Base-by-base conservation (phyloP, 2,113 vertebrate genomes). In the Elephantulus edwardii region DNA sequence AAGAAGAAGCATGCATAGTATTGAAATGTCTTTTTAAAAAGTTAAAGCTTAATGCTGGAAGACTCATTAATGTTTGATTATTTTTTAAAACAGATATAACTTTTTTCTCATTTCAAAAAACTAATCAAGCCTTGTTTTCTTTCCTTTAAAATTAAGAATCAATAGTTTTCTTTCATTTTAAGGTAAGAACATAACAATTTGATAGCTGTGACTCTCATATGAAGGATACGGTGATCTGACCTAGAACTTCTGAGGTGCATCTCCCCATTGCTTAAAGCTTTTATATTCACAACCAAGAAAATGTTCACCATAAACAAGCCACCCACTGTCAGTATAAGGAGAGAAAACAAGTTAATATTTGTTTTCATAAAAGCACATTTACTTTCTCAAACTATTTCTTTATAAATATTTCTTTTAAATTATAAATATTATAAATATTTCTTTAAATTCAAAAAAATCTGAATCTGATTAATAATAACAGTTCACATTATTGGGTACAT, bases 51-150 rank as follows among this genome's bases (percentile, higher is more conserved):
- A 77, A 76, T 54, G 58, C 35, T 68, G 87, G 83, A 7, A 16
- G 28, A 58, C 42, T 90, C 1, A n/a, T 88, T 20, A 88, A 83
- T 60, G 86, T 75, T 94, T 93, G 17, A 93, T 94, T 88, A 80
- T 86, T 91, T 58, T 30, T 42, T 88, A 62, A 62, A 83, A 28
- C 3, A 75, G n/a, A n/a, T 28, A 7, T 33, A 30, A 42, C 82
- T 28, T 13, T 68, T 84, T 91, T 62, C 52, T 44, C 20, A 81
- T n/a, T 83, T 42, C 56, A 88, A 40, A 71, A 87, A 92, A 86
- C 20, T 77, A 44, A 88, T 50, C n/a, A 70, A 93, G 24, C 0
- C 40, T 44, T 75, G 16, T 75, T 89, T 89, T 77, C n/a, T 71
- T 89, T 71, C 35, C 46, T 68, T 71, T 1, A 85, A 8, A 79